Conservation (phyloP, 2,888 invertebrate species). For the Chrysopilus asiliformis region DNA sequence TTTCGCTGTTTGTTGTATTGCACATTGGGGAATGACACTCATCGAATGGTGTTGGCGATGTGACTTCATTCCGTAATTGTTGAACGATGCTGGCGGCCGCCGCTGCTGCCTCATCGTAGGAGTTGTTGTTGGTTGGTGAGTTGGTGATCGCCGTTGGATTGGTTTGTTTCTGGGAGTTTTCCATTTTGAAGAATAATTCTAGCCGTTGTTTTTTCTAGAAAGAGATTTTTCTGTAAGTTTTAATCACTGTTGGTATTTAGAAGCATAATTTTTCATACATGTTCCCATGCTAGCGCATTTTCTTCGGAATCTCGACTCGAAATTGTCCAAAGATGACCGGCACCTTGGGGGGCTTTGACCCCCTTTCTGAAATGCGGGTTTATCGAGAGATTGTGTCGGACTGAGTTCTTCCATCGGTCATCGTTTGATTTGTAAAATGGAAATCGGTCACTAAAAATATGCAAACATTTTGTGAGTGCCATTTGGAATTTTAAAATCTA, state of each 20-base stretch:
- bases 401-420: conserved; percentile 87
- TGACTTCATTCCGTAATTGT: conserved; percentile 23
- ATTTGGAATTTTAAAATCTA: too few species aligned
- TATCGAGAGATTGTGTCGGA: conserved; percentile 79
- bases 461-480: too few species aligned
- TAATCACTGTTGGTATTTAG: too few species aligned
- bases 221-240: too few species aligned
- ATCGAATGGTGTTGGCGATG: background rate
- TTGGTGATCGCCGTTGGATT: conserved; percentile 18
- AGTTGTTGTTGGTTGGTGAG: too few species aligned
- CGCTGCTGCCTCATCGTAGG: conserved; percentile 31
- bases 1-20: too few species aligned
- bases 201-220: conserved; percentile 41
- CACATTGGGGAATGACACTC: conserved; percentile 4
- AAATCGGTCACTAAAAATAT: conserved; percentile 55
- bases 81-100: conserved; percentile 30
- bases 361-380: conserved; percentile 86
- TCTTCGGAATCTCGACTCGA: conserved; percentile 49
- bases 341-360: conserved; percentile 71
- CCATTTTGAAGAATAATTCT: conserved; percentile 41
- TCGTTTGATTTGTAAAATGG: conserved; percentile 82
- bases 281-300: conserved; percentile 42
- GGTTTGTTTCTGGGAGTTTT: conserved; percentile 25
- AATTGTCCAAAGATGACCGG: conserved; percentile 81
- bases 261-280: conserved; percentile 32